Evolutionary conservation across 2,797 vertebrate genomes (phyloP), one percentile per base, ranked within the genome.

Genomic region (Glyptemys insculpta): DNA sequence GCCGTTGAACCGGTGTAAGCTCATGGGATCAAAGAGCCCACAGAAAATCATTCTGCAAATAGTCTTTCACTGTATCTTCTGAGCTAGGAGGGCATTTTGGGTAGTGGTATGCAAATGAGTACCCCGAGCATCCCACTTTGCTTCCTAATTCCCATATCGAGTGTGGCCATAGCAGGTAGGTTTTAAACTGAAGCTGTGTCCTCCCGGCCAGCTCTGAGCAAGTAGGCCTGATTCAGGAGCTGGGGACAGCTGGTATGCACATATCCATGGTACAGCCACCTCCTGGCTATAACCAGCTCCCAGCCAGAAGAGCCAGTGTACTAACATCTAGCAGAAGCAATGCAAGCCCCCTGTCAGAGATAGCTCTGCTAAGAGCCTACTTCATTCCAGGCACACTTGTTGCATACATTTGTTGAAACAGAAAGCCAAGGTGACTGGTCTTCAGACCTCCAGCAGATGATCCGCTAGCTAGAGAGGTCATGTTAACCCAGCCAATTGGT

Each of bases 121-220:
- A 94, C 95, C 95, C 94, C 92, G 96, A 95, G 96, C 89, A 96
- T 97, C 93, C 95, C 84, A 83, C 93, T 95, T 93, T 93, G 83
- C 95, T 97, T 95, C 91, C 95, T 96, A 92, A 93, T 95, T 89
- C 89, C 94, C 94, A 95, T 83, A 94, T 88, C 88, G 89, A 96
- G 93, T 88, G 89, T 91, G 92, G 96, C 96, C 94, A 95, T 93
- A 95, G 79, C 91, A 72, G 91, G 74, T 90, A 94, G 91, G 88
- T 95, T 94, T 82, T 95, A 93, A 95, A 80, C 94, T 91, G 85
- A 87, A 91, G 80, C 84, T 89, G 59, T 86, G 91, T 94, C 93
- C 92, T 91, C 34, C 86, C 78, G 86, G n/a, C 85, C 49, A 85
- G 91, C 84, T 94, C 81, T 65, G 79, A 91, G 91, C 79, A 76